These are phyloP conservation scores for Chelonoidis abingdonii DNA, from an alignment of 2,113 vertebrate genomes.

Conservation along the genomic window DNA sequence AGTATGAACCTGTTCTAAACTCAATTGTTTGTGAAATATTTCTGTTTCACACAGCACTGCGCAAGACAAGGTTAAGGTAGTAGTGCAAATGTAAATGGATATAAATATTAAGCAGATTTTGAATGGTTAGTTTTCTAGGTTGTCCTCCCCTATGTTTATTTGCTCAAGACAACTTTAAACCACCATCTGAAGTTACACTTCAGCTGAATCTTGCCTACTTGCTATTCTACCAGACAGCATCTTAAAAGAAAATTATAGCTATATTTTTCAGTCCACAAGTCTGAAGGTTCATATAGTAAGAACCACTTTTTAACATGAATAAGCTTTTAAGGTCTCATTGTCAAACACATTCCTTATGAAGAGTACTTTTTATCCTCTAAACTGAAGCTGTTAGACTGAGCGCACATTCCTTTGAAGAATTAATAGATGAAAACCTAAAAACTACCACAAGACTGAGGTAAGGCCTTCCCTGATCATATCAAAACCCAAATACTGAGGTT, in stretches of 20 bases:
- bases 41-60: neutral
- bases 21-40: rapidly evolving
- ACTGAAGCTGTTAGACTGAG: neutral
- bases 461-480: neutral
- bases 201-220: rapidly evolving
- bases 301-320: neutral
- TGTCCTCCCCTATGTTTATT: neutral
- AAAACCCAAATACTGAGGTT: neutral
- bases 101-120: neutral
- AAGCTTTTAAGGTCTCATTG: neutral
- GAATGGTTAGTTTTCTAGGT: neutral
- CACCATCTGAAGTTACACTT: neutral
- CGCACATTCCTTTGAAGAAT: neutral
- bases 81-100: neutral
- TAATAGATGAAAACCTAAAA: neutral
- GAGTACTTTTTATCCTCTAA: neutral
- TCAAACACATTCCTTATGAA: neutral
- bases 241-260: neutral
- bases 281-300: neutral
- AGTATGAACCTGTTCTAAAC: neutral
- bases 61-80: neutral
- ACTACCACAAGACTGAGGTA: neutral
- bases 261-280: neutral
- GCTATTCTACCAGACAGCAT: neutral
- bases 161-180: neutral